Conservation (phyloP, 1,140 invertebrate genomes). For the Nylanderia fulva region DNA sequence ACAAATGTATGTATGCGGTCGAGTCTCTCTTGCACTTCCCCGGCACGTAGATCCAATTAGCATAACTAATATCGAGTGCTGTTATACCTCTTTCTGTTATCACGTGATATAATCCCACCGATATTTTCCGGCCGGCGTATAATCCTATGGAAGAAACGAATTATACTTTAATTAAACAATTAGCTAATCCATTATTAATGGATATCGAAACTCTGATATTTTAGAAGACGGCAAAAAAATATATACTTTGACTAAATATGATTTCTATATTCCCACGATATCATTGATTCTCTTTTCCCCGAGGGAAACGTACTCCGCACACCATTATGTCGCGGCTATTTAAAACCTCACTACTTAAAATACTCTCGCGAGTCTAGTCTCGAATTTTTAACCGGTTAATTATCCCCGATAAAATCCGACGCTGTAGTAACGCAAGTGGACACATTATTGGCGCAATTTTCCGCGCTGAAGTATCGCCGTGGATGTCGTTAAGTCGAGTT, state of each 20-base stretch:
- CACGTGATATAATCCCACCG: conserved; percentile 38
- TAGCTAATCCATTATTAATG: not conserved
- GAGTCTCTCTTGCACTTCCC: conserved; percentile 49
- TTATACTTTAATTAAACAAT: conserved; percentile 21
- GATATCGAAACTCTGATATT: not conserved
- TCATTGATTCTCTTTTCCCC: not conserved
- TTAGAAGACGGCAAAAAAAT: not conserved
- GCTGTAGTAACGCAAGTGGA: conserved; percentile 22
- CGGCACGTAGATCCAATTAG: conserved; percentile 55
- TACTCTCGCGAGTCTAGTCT: not conserved
- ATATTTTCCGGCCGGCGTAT: not conserved
- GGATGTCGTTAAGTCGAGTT: conserved; percentile 64
- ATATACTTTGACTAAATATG: not conserved
- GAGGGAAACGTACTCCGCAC: not conserved
- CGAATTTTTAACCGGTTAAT: not conserved
- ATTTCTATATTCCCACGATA: not conserved
- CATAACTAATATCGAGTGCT: conserved; percentile 56
- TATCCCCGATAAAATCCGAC: not conserved
- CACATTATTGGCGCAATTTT: conserved; percentile 52
- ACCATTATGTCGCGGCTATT: not conserved
- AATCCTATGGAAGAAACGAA: not conserved
- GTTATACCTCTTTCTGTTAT: conserved; percentile 58
- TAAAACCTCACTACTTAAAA: not conserved
- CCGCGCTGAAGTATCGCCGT: conserved; percentile 45
- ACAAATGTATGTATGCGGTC: conserved; percentile 53